These are phyloP conservation scores for Bombyx mori DNA, from an alignment of 1,140 invertebrate genomes.

Conservation along the genomic window DNA sequence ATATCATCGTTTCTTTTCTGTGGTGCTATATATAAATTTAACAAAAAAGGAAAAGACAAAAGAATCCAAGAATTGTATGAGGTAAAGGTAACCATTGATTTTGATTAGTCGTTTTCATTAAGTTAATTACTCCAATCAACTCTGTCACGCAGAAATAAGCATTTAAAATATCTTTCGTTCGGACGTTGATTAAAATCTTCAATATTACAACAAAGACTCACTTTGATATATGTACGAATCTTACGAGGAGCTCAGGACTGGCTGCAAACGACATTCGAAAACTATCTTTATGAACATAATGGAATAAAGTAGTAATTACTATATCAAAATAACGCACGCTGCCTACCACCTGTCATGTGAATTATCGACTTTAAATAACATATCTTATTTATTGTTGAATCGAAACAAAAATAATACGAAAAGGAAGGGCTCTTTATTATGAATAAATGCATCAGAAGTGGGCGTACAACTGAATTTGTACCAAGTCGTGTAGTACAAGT, in stretches of 20 bases:
- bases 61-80: too few relatives aligned
- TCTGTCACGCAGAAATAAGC: too few relatives aligned
- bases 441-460: slow-evolving; percentile 51
- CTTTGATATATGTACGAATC: slow-evolving; percentile 69
- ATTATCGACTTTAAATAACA: slow-evolving; percentile 69
- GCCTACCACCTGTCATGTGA: slow-evolving; percentile 70
- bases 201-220: slow-evolving; percentile 61
- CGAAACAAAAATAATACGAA: slow-evolving; percentile 64
- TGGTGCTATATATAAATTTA: too few relatives aligned
- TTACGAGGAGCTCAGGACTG: slow-evolving; percentile 33
- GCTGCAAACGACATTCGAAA: slow-evolving; percentile 18
- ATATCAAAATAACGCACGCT: slow-evolving; percentile 12
- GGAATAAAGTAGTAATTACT: slow-evolving; percentile 28
- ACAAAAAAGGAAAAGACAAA: too few relatives aligned
- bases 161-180: slow-evolving; percentile 12
- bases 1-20: too few relatives aligned
- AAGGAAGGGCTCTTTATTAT: slow-evolving; percentile 54
- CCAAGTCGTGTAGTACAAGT: slow-evolving; percentile 50
- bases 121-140: slow-evolving; percentile 22
- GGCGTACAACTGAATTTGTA: slow-evolving; percentile 66
- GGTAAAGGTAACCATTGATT: slow-evolving; percentile 1
- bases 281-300: slow-evolving; percentile 17
- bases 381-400: slow-evolving; percentile 70
- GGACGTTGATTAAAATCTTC: slow-evolving; percentile 68
- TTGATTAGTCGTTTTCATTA: slow-evolving; percentile 28